Evolutionary conservation across 2,113 vertebrate genomes (phyloP).

Genomic region (Emydocephalus ijimae): DNA sequence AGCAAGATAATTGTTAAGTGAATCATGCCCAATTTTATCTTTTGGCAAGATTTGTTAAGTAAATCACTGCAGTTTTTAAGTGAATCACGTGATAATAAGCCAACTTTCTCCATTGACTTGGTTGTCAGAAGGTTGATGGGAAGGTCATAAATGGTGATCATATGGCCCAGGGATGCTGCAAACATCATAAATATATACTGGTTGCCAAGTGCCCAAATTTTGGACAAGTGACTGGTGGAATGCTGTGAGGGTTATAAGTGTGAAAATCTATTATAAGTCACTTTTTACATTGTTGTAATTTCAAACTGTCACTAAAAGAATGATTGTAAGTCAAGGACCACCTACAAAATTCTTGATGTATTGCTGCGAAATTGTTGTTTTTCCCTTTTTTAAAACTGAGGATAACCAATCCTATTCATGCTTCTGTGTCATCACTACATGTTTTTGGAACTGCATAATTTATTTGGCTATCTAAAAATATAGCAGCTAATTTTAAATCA

Average conservation of each 20-base stretch:
- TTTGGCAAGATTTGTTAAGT: neutral
- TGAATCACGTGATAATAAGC: neutral
- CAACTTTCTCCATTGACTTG: neutral
- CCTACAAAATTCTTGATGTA: neutral
- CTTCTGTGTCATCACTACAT: neutral
- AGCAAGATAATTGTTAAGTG: neutral
- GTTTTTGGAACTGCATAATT: neutral
- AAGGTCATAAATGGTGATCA: neutral
- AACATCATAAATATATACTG: too few relatives aligned
- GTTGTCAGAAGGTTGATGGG: neutral
- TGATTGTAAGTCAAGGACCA: neutral
- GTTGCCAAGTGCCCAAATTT: too few relatives aligned
- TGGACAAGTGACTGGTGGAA: too few relatives aligned
- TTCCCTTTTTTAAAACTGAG: neutral
- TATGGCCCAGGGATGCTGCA: neutral
- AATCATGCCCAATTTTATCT: neutral
- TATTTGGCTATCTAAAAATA: neutral
- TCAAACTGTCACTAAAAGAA: neutral
- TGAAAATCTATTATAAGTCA: too few relatives aligned
- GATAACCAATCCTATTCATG: neutral
- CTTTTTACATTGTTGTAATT: neutral
- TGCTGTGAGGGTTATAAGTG: too few relatives aligned
- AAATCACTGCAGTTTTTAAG: neutral
- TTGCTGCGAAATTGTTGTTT: neutral
- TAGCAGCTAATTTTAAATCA: neutral